Evolutionary conservation across 2,797 vertebrate genomes (phyloP).

Genomic region (Mormyrops attenuatus): DNA sequence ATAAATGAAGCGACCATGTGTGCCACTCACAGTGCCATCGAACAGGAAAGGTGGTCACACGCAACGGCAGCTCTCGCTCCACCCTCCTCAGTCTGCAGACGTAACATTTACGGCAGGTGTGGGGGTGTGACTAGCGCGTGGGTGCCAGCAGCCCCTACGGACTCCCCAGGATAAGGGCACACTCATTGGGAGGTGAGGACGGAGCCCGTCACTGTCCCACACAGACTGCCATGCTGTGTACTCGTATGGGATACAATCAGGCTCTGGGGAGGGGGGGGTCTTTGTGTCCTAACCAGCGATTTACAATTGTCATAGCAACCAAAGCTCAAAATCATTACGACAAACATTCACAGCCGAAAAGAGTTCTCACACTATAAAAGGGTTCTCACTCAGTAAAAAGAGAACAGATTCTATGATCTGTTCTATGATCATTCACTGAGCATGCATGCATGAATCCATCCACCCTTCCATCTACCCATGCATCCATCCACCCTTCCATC

Average conservation of each 20-base stretch:
- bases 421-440: neutral
- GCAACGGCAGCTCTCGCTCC: conserved; percentile 42
- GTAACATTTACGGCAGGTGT: conserved; percentile 66
- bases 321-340: neutral
- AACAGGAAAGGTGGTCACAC: neutral
- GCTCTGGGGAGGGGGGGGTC: neutral
- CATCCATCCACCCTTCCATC: neutral
- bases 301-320: neutral
- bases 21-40: neutral
- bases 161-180: conserved; percentile 43
- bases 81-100: conserved; percentile 45
- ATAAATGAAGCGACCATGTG: neutral
- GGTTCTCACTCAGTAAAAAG: neutral
- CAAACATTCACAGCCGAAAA: neutral
- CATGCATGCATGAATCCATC: neutral
- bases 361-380: neutral
- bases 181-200: conserved; percentile 70
- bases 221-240: neutral
- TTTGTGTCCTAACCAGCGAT: neutral
- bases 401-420: too few species aligned
- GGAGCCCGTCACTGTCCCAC: conserved; percentile 51
- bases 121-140: conserved; percentile 43
- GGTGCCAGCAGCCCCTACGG: conserved; percentile 31
- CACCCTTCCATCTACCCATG: neutral
- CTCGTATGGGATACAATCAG: neutral